Evolutionary conservation across 2,797 vertebrate species (phyloP), one percentile per base, ranked within the genome.

Genomic region (Tadarida brasiliensis): DNA sequence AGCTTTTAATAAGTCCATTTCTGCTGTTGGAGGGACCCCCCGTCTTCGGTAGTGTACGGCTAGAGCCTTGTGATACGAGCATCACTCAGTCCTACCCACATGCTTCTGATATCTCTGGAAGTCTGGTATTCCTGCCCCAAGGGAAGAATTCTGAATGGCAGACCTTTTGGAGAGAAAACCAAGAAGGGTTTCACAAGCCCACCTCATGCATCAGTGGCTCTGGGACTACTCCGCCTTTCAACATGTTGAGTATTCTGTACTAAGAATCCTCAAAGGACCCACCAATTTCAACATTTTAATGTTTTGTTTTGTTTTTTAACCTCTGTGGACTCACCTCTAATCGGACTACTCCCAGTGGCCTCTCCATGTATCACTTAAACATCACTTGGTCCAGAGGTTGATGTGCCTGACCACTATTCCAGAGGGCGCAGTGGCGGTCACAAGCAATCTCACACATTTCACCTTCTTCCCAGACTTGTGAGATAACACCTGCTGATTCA

Each of bases 391-490:
- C 98, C 98, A 99, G 85, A 99, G 96, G 67, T 98, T 97, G 30
- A 99, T 98, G 90, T 98, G 99, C 5, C 56, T 97, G 85, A 99
- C 98, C 91, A 99, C 98, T 30, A 99, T 96, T 98, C 99, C 99
- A 26, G 99, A 98, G 0, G 93, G 95, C 96, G 99, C 99, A 9
- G 35, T 77, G 8, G 19, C 97, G 0, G 99, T 99, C 28, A 99
- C 98, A 9, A 82, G 94, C 77, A 99, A 98, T 96, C 98, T 98
- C 89, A 99, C 94, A 6, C 99, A 99, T 1, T 98, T 98, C 17
- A 98, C 98, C 0, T 98, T 59, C 33, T 96, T 87, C 0, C 95
- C 97, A 11, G 98, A 65, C 0, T 7, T 87, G 28, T 24, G 94
- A 47, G 98, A 97, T 91, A 98, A 22, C 1, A 98, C 98, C 2